phyloP scores from a whole-genome alignment of 2,797 vertebrate species.

The Melanotaenia maccullochi region DNA sequence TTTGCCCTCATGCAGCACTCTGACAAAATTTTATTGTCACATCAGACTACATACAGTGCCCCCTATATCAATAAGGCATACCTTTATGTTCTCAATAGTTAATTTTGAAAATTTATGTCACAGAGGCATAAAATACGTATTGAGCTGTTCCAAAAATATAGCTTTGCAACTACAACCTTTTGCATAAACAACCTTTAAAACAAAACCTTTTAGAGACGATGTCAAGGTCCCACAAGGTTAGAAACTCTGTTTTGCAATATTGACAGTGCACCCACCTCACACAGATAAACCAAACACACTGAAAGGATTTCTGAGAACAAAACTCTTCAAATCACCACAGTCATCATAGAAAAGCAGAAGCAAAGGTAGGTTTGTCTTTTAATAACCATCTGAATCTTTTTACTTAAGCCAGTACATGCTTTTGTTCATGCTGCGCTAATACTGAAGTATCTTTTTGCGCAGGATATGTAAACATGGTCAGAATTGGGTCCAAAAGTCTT shows the following conservation, averaged over 20 bases:
- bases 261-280: constrained; percentile 44
- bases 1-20: too few relatives aligned
- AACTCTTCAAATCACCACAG: background rate
- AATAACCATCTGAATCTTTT: background rate
- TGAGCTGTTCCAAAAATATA: too few relatives aligned
- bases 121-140: too few relatives aligned
- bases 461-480: constrained; percentile 9
- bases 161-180: too few relatives aligned
- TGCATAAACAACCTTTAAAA: background rate
- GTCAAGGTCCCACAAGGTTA: background rate
- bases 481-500: constrained; percentile 39
- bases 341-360: background rate
- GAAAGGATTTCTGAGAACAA: background rate
- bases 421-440: background rate
- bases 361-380: background rate
- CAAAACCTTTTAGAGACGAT: background rate
- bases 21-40: too few relatives aligned
- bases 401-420: background rate
- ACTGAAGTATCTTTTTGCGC: background rate
- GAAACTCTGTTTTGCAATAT: constrained; percentile 38
- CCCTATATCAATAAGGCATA: too few relatives aligned
- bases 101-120: too few relatives aligned
- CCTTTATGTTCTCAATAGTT: too few relatives aligned
- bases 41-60: too few relatives aligned
- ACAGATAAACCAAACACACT: constrained; percentile 6